Conservation (phyloP, 2,113 vertebrate species). For the Ariopsis seemanni region DNA sequence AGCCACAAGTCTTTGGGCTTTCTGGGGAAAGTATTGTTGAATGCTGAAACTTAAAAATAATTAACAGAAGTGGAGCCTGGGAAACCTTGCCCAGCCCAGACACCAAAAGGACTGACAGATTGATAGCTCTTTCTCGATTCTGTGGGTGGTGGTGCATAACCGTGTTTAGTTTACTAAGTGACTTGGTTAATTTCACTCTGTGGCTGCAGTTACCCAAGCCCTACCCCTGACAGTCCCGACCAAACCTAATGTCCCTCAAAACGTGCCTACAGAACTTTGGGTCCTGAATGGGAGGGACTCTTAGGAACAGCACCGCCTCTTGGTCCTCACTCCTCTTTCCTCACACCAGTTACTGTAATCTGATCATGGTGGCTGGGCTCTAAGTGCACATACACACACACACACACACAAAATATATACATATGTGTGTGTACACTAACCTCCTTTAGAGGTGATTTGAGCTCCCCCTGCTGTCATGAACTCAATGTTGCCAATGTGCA, state of each 20-base stretch:
- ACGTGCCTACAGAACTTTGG: no score
- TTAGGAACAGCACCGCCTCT: background rate
- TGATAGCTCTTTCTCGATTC: background rate
- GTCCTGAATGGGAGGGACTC: background rate
- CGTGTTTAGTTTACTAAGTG: background rate
- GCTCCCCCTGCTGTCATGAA: constrained; percentile 93
- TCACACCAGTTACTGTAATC: background rate
- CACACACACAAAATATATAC: background rate
- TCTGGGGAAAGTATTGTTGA: background rate
- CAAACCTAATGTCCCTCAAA: no score
- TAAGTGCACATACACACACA: background rate
- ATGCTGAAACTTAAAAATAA: background rate
- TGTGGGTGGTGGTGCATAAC: background rate
- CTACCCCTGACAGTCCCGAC: no score
- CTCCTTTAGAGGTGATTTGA: constrained; percentile 85
- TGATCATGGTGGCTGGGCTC: background rate
- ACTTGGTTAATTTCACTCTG: background rate
- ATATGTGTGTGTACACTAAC: constrained; percentile 57
- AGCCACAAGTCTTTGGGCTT: background rate
- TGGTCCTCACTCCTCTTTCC: background rate
- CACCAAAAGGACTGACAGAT: background rate
- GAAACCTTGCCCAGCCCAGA: background rate
- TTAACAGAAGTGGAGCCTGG: background rate
- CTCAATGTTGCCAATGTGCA: constrained; percentile 87
- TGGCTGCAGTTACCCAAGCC: no score